Conservation (phyloP, 2,113 vertebrate species). For the Protomyctophum bolini region DNA sequence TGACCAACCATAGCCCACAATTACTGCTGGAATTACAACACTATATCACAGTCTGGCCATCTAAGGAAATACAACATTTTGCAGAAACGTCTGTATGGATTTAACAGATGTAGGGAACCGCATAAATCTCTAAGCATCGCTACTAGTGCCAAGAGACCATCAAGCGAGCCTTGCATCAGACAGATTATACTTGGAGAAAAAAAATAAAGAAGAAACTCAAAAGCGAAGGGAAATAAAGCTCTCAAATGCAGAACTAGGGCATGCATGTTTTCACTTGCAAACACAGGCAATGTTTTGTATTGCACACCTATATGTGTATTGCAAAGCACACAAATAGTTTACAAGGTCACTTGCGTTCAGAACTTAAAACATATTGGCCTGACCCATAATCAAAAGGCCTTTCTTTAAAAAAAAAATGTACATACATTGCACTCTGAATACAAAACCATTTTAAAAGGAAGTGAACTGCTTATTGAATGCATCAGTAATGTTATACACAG, state of each 20-base stretch:
- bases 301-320: constrained; percentile 6
- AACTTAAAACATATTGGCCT: not conserved
- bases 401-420: constrained; percentile 8
- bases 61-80: constrained; percentile 55
- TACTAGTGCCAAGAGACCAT: constrained; percentile 49
- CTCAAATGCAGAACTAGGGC: constrained; percentile 4
- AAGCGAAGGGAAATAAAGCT: constrained; percentile 16
- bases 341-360: constrained; percentile 59
- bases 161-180: constrained; percentile 48
- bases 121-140: constrained; percentile 61
- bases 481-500: not conserved
- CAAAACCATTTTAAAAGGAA: not conserved
- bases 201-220: constrained; percentile 2
- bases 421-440: not conserved
- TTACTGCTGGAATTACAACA: constrained; percentile 57
- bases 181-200: constrained; percentile 31
- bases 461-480: not conserved
- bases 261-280: constrained; percentile 3
- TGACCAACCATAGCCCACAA: constrained; percentile 52
- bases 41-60: constrained; percentile 50
- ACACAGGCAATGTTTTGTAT: constrained; percentile 25
- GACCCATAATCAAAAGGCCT: not conserved
- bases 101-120: constrained; percentile 67
- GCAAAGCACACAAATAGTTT: constrained; percentile 15
- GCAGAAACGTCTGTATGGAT: constrained; percentile 64